Base-by-base conservation (phyloP, 2,797 vertebrate genomes). In the Pangasius djambal region DNA sequence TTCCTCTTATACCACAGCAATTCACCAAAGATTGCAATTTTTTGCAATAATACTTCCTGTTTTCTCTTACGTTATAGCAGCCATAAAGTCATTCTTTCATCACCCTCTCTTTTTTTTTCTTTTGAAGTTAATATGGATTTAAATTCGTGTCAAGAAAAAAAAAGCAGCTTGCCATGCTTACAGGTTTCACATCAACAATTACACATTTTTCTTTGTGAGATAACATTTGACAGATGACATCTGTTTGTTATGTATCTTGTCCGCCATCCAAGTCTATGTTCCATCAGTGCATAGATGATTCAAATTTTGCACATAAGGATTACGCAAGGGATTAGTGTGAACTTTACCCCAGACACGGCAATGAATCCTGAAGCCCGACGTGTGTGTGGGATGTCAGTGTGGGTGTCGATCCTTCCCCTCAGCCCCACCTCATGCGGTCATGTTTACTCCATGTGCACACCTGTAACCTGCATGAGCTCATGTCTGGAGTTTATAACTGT, bases 381-480 rank as follows among this genome's bases (percentile, higher is more conserved):
- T 40, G 67, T 40, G 48, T 16, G 86, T 81, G 63, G 61, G 74
- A n/a, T 55, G 37, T 40, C 52, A 37, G 65, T 67, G 34, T 40
- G 57, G 72, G 87, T 87, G 18, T 79, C 61, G 59, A 18, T 72
- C 75, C 61, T 79, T 89, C 31, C 25, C 63, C 12, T 70, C 69
- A 3, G 55, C 67, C 65, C 10, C 79, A 25, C 69, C 81, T 65
- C 20, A 18, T 40, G 70, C 20, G 1, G 16, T 44, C 37, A 20
- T 69, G 79, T 81, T 74, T 89, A 50, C n/a, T 67, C 15, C 48
- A 12, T 37, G 63, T 20, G 72, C 90, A 89, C 90, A 91, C 90
- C 88, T 91, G 91, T 70, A 37, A 16, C 50, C 70, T n/a, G 40
- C 52, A 61, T 93, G 90, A 92, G 89, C 86, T 93, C 86, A 92